Conservation (phyloP, 2,797 vertebrate species). For the Myripristis jacobus region DNA sequence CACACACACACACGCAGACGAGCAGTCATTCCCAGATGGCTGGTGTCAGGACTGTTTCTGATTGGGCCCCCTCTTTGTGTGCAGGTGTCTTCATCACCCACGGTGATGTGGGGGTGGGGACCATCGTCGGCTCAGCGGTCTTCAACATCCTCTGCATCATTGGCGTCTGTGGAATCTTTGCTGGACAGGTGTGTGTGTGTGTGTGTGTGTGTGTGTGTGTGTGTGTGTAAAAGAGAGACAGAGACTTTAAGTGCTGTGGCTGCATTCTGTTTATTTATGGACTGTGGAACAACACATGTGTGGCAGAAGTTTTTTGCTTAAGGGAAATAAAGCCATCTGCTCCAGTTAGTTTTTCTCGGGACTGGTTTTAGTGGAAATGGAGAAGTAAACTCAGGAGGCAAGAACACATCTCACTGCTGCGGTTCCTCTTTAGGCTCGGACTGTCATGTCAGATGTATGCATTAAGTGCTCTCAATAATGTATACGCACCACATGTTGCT, state of each 20-base stretch:
- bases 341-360: constrained; percentile 23
- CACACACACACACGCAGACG: neutral
- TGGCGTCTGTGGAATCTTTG: constrained; percentile 96
- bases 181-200: constrained; percentile 89
- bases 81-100: constrained; percentile 98
- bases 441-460: neutral
- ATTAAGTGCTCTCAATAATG: neutral
- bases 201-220: constrained; percentile 1
- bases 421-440: neutral
- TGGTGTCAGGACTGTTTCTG: constrained; percentile 45
- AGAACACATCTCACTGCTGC: constrained; percentile 1
- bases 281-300: constrained; percentile 47
- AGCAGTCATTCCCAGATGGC: constrained; percentile 55
- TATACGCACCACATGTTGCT: neutral
- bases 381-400: constrained; percentile 16
- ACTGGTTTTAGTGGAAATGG: constrained; percentile 26
- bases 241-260: constrained; percentile 28
- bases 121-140: constrained; percentile 97
- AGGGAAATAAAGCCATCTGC: constrained; percentile 58
- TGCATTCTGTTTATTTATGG: constrained; percentile 63
- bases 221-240: neutral
- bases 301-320: constrained; percentile 34
- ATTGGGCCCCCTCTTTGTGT: constrained; percentile 53
- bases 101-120: constrained; percentile 96
- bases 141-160: constrained; percentile 99